phyloP scores from a whole-genome alignment of 2,888 invertebrate genomes.

The Drosophila limbata region DNA sequence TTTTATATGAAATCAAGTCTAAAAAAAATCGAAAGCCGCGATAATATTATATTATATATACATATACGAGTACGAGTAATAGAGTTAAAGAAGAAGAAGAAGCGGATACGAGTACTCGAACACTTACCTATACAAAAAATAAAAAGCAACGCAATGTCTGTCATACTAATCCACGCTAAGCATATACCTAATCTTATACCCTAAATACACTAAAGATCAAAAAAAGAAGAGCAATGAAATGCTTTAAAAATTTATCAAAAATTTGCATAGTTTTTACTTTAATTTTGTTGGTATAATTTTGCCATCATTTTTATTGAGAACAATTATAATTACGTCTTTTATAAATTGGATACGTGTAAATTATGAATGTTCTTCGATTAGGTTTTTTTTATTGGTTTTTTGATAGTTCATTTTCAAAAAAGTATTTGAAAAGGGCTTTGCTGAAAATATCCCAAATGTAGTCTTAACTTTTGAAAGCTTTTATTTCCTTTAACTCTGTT shows the following conservation, averaged over 20 bases:
- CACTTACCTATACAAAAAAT: conserved; percentile 17
- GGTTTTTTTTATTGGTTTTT: background rate
- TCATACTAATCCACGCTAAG: conserved; percentile 31
- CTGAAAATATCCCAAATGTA: too few relatives aligned
- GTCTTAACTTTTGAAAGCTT: background rate
- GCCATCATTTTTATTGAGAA: too few relatives aligned
- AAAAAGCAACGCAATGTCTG: conserved; percentile 39
- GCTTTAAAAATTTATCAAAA: background rate
- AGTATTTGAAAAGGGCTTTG: background rate
- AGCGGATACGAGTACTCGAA: conserved; percentile 7
- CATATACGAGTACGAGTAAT: conserved; percentile 1
- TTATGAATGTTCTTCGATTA: background rate
- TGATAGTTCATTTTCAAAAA: background rate
- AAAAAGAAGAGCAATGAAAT: background rate
- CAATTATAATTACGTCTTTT: too few relatives aligned
- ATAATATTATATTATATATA: conserved; percentile 38
- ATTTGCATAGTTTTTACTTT: too few relatives aligned
- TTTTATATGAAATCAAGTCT: conserved; percentile 55
- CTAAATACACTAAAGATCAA: conserved; percentile 4
- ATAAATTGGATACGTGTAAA: too few relatives aligned
- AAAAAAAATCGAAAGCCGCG: conserved; percentile 30
- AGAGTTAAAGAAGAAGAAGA: background rate
- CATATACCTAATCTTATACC: conserved; percentile 38
- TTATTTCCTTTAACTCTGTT: background rate
- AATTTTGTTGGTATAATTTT: too few relatives aligned